Percentiles rank a stretch among this genome's conserved stretches.
Conservation (phyloP, 2,797 vertebrate species). For the Okamejei kenojei region DNA sequence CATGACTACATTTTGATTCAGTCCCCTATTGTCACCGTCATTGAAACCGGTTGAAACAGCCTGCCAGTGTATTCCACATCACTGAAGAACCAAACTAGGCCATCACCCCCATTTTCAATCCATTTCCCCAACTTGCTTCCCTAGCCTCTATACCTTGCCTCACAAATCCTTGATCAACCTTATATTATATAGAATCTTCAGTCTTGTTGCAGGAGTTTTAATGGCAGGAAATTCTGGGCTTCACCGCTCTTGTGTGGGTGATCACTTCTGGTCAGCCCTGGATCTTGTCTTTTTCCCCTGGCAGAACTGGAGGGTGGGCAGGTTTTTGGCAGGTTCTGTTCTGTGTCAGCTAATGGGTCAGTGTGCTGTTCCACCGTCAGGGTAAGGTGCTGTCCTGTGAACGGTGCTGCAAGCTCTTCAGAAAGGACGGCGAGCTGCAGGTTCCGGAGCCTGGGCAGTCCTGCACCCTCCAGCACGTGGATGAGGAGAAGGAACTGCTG, state of each 20-base stretch:
- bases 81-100: no score
- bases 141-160: not conserved
- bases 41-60: no score
- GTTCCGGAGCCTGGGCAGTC: constrained; percentile 56
- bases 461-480: constrained; percentile 58
- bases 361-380: constrained; percentile 48
- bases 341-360: not conserved
- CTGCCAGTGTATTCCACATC: no score
- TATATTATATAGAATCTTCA: no score
- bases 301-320: no score
- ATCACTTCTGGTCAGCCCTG: not conserved
- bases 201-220: not conserved
- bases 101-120: no score
- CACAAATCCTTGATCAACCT: not conserved
- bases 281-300: not conserved
- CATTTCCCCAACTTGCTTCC: not conserved
- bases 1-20: no score
- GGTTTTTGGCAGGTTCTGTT: not conserved
- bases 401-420: constrained; percentile 86
- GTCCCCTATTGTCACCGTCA: no score
- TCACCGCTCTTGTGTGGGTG: not conserved
- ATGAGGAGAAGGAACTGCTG: constrained; percentile 87
- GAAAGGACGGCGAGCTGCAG: constrained; percentile 75
- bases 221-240: not conserved
- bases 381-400: constrained; percentile 88